Percentiles rank a stretch among this genome's conserved stretches.
These are phyloP conservation scores for Arctocebus calabarensis DNA, from an alignment of 2,797 vertebrate species.

Conservation along the genomic window DNA sequence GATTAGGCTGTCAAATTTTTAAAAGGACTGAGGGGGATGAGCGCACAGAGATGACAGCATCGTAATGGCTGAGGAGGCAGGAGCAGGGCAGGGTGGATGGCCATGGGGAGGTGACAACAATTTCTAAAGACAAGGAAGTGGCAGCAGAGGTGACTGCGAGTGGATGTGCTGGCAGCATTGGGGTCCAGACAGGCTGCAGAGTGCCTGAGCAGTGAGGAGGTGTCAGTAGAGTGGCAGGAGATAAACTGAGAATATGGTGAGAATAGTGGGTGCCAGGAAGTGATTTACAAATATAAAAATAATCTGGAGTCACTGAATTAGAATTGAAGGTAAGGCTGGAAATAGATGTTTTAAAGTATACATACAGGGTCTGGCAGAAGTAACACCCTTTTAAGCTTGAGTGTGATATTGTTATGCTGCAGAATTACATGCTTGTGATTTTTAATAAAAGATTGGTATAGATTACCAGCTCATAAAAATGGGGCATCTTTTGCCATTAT, in stretches of 20 bases:
- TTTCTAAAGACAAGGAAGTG: background rate
- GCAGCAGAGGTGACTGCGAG: background rate
- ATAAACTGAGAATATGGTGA: background rate
- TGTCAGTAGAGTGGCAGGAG: background rate
- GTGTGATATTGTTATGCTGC: too few relatives aligned
- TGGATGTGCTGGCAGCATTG: background rate
- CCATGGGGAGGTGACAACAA: background rate
- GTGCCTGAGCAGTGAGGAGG: background rate
- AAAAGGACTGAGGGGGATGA: background rate
- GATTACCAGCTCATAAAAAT: too few relatives aligned
- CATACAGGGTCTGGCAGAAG: background rate
- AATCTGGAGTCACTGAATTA: background rate
- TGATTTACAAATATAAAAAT: background rate
- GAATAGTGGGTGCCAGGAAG: background rate
- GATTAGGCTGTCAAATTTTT: slow-evolving; percentile 11
- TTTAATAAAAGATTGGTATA: too few relatives aligned
- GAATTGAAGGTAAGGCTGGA: background rate
- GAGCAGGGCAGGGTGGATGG: too few relatives aligned
- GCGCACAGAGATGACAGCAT: background rate
- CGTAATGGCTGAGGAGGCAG: background rate
- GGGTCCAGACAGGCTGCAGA: background rate
- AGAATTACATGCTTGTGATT: too few relatives aligned
- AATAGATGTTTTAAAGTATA: background rate
- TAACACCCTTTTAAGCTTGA: too few relatives aligned
- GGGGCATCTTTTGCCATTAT: too few relatives aligned